phyloP scores from a whole-genome alignment of 2,113 vertebrate species.

The Melanocharis versteri region DNA sequence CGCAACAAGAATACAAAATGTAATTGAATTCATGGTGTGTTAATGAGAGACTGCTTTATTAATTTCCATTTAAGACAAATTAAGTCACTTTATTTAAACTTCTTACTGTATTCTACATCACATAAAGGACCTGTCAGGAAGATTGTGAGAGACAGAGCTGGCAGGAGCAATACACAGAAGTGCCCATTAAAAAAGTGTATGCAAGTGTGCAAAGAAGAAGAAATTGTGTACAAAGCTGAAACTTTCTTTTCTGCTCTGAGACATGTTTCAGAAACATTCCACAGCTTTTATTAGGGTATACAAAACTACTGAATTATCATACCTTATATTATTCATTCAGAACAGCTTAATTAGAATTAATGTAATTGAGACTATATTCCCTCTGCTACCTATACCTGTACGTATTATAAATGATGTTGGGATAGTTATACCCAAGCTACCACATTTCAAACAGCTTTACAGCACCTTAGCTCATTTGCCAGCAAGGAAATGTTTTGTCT shows the following conservation, averaged over 20 bases:
- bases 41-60: constrained; percentile 30
- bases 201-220: neutral
- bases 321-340: constrained; percentile 11
- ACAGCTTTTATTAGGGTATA: neutral
- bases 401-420: neutral
- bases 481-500: neutral
- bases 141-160: neutral
- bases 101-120: constrained; percentile 17
- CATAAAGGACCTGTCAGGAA: constrained; percentile 29
- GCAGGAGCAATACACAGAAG: neutral
- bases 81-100: constrained; percentile 51
- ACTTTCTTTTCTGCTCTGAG: neutral
- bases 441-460: neutral
- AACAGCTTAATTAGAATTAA: constrained; percentile 53
- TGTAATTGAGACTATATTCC: constrained; percentile 16
- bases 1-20: neutral
- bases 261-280: neutral
- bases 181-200: neutral
- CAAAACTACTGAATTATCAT: neutral
- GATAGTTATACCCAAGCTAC: neutral
- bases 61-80: constrained; percentile 61
- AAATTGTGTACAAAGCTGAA: neutral
- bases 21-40: neutral
- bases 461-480: neutral
- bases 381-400: neutral